phyloP scores from a whole-genome alignment of 2,113 vertebrate genomes.

The Potamarius usumacintae region DNA sequence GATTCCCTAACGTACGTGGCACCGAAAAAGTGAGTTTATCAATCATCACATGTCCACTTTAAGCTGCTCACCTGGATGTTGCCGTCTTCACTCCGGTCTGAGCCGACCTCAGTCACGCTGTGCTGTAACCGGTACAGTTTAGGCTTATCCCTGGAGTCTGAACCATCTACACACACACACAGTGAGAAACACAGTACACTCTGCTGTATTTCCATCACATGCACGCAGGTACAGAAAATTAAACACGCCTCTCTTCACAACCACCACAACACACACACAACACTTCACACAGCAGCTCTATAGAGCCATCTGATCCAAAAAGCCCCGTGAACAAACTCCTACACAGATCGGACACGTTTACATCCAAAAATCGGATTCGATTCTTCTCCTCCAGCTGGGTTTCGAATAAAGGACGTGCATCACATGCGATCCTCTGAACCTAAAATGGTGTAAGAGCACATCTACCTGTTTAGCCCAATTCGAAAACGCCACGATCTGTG shows the following conservation, averaged over 20 bases:
- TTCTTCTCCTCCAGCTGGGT: not conserved
- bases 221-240: not conserved
- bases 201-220: not conserved
- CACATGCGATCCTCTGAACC: too few relatives aligned
- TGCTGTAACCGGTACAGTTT: constrained; percentile 96
- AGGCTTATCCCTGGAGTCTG: constrained; percentile 96
- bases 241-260: not conserved
- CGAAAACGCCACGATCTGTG: not conserved
- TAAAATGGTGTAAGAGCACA: not conserved
- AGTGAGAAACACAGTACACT: not conserved
- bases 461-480: not conserved
- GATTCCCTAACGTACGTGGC: too few relatives aligned
- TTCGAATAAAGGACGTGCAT: not conserved
- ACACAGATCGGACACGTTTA: not conserved
- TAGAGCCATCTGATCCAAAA: not conserved
- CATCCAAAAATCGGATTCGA: not conserved
- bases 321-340: not conserved
- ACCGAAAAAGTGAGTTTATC: too few relatives aligned
- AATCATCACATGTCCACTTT: too few relatives aligned
- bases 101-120: constrained; percentile 96
- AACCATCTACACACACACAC: constrained; percentile 80
- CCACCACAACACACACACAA: not conserved
- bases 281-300: too few relatives aligned
- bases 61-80: constrained; percentile 85
- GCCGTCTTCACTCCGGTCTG: constrained; percentile 87